Conservation (phyloP, 64 coral and sea anemone species). For the Montipora sp. region DNA sequence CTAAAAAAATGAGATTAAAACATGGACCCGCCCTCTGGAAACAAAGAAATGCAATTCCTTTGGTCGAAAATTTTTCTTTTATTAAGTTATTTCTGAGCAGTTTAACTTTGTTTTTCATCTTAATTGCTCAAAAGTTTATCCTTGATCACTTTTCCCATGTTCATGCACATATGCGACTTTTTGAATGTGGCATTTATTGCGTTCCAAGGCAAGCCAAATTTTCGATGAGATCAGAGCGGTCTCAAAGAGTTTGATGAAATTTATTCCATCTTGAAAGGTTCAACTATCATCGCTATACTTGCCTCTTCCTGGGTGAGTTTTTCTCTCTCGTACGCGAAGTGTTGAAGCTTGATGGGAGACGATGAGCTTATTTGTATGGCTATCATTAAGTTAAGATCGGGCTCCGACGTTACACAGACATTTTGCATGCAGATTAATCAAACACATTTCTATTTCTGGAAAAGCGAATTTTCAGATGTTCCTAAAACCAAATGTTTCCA, state of each 20-base stretch:
- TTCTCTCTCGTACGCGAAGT: no score
- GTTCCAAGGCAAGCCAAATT: no score
- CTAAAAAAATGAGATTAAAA: not conserved
- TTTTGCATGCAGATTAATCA: not conserved
- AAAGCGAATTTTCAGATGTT: slow-evolving; percentile 60
- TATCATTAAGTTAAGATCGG: not conserved
- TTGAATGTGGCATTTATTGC: no score
- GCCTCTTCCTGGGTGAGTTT: no score
- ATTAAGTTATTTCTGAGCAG: not conserved
- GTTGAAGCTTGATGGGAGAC: not conserved
- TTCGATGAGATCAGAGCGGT: no score
- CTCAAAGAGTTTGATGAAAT: no score
- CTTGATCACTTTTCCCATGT: not conserved
- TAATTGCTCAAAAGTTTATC: not conserved
- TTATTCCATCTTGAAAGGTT: no score
- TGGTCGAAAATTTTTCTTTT: not conserved
- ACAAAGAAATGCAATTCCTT: not conserved
- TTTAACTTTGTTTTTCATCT: not conserved
- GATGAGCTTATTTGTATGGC: not conserved
- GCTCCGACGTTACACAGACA: not conserved
- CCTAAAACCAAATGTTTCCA: slow-evolving; percentile 19
- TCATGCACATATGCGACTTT: not conserved
- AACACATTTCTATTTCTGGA: slow-evolving; percentile 27
- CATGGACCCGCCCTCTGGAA: not conserved
- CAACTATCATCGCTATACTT: no score